phyloP scores from a whole-genome alignment of 2,888 invertebrate species.

The Vesta saturnalis region DNA sequence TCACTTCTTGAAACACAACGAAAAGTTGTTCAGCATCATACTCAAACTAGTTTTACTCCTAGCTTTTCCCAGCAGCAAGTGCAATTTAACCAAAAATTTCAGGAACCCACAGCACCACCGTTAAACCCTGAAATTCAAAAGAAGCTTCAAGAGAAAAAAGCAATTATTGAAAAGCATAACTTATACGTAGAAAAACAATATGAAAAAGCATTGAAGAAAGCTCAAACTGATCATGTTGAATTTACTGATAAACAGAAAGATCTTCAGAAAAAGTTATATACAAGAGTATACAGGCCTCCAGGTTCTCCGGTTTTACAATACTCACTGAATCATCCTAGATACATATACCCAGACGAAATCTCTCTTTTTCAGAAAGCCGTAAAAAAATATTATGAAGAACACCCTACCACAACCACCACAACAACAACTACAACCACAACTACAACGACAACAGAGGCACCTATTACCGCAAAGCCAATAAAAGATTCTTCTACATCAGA shows the following conservation, averaged over 20 bases:
- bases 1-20: conserved; percentile 6
- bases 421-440: conserved; percentile 73
- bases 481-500: conserved; percentile 16
- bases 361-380: conserved; percentile 73
- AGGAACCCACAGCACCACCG: conserved; percentile 49
- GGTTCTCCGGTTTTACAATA: conserved; percentile 50
- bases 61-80: conserved; percentile 42
- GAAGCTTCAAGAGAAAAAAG: conserved; percentile 76
- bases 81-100: conserved; percentile 43
- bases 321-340: conserved; percentile 59
- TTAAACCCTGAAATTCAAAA: conserved; percentile 69
- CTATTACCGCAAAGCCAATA: conserved; percentile 37
- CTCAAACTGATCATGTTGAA: conserved; percentile 76
- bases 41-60: conserved; percentile 59
- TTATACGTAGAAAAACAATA: conserved; percentile 83
- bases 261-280: conserved; percentile 66
- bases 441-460: conserved; percentile 51
- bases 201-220: conserved; percentile 80
- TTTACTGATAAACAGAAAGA: conserved; percentile 77
- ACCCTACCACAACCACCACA: conserved; percentile 75
- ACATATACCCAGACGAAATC: conserved; percentile 71
- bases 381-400: conserved; percentile 72
- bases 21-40: conserved; percentile 55
- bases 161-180: conserved; percentile 79
- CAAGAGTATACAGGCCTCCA: conserved; percentile 56